Evolutionary conservation across 2,113 vertebrate genomes (phyloP), one percentile per base, ranked within the genome.

Genomic region (Eupsittula cactorum): DNA sequence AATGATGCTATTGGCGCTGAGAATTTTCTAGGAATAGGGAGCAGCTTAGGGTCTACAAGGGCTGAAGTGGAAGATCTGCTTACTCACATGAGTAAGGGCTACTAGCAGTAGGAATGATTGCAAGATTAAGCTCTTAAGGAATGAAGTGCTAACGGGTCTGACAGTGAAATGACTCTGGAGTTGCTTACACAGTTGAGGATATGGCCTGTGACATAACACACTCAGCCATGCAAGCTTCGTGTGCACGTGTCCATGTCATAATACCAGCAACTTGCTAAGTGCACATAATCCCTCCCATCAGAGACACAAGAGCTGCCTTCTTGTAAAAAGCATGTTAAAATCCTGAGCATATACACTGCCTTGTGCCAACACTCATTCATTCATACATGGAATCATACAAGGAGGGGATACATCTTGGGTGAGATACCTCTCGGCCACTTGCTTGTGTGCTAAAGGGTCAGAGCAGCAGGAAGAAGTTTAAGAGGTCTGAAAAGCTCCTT

Each of bases 71-170:
- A 78, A 81, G 74, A 87, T 75, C 77, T 94, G 42, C 47, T 92
- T 88, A 47, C 76, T 92, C 86, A 39, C 35, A 14, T 8, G 89
- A 91, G 89, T 88, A 74, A 88, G 68, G 64, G 68, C 63, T 77
- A 41, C 80, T 27, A 86, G 42, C 33, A 27, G 88, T 27, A 76
- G 93, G 84, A 91, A 67, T 70, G 67, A 74, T 39, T 89, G 95
- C 84, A 77, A 80, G 90, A 90, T 82, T 64, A 92, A 90, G 39
- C 70, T 79, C 78, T 89, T 82, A 85, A 85, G 90, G 75, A 64
- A 79, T 46, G 75, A 85, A 76, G 70, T 73, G 82, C 70, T 90
- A 92, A 83, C 6, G 8, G 82, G 20, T 42, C 55, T 88, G 85
- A 28, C 0, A 18, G 35, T 65, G 82, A 62, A 55, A 71, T 41